Base-by-base conservation (phyloP, 2,113 vertebrate species). In the mouse (Mus musculus) region DNA sequence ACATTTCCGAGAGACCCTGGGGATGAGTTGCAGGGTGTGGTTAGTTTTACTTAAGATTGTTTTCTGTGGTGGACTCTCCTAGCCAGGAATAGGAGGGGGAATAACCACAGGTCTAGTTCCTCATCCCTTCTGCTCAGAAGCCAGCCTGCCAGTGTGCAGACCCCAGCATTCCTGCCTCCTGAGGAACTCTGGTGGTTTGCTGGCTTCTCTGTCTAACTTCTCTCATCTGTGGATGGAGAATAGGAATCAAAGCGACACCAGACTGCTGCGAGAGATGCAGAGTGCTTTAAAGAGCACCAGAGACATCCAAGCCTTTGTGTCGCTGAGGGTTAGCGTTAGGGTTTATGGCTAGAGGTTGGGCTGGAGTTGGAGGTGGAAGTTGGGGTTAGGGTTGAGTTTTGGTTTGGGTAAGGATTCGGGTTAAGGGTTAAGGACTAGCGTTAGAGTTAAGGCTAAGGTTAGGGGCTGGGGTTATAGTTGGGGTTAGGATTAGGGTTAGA, bases 21-120 rank as follows among this genome's bases (percentile, higher is more conserved):
- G 77, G 14, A 1, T 20, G 56, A 61, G 4, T 5, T 3, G 30
- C 49, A 26, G 24, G 11, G 20, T 12, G 30, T 3, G 2, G 9
- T 56, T 2, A 0, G 12, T 33, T 8, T 7, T 9, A 7, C 3
- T 0, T 19, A 54, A 9, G n/a, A 2, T 12, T 28, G 14, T 26
- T 24, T 39, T 46, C 87, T 7, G 12, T 9, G 2, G 8, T 19
- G 1, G 36, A 7, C 12, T 4, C 82, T 59, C 16, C 63, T 30
- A 3, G 28, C 9, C 22, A 28, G 17, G 85, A 72, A 46, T 9
- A 0, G 1, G 10, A 17, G 20, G 2, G 33, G 61, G 19, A 7
- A 3, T 0, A 65, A 46, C 42, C n/a, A 0, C 6, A 1, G 5
- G 11, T 16, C 63, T 56, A 12, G 76, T 13, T 16, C 3, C 0